Percentiles rank a stretch among this genome's conserved stretches.
Conservation (phyloP, 2,113 vertebrate genomes). For the Ardeotis arabs region DNA sequence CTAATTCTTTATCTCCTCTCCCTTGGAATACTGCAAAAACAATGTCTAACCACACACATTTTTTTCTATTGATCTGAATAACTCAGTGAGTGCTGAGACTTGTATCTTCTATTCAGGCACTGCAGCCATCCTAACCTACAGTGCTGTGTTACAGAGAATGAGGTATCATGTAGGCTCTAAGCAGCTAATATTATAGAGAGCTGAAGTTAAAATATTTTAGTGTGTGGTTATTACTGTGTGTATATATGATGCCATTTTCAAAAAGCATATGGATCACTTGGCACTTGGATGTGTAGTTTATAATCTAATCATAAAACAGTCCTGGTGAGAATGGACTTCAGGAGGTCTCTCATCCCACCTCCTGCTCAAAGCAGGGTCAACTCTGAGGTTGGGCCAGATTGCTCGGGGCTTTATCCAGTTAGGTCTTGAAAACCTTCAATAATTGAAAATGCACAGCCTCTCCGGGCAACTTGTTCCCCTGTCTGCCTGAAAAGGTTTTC, state of each 20-base stretch:
- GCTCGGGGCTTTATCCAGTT: neutral
- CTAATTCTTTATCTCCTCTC: neutral
- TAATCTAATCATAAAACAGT: neutral
- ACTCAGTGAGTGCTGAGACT: neutral
- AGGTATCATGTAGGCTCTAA: neutral
- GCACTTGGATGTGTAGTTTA: neutral
- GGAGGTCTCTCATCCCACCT: neutral
- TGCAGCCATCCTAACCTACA: neutral
- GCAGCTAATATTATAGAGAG: neutral
- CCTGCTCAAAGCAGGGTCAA: neutral
- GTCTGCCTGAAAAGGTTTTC: neutral
- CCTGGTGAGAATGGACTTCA: neutral
- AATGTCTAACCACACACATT: neutral
- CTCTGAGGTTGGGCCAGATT: neutral
- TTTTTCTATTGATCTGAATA: neutral
- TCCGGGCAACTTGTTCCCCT: neutral
- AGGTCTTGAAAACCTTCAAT: neutral
- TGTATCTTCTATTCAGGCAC: neutral
- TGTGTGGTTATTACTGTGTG: neutral
- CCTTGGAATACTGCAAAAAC: neutral
- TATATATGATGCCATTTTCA: neutral
- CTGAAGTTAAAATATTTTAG: neutral
- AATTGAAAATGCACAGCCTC: neutral
- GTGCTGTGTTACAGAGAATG: neutral
- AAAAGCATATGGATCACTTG: neutral